These are phyloP conservation scores for Hyperopisus bebe DNA, from an alignment of 2,113 vertebrate species.

Conservation along the genomic window DNA sequence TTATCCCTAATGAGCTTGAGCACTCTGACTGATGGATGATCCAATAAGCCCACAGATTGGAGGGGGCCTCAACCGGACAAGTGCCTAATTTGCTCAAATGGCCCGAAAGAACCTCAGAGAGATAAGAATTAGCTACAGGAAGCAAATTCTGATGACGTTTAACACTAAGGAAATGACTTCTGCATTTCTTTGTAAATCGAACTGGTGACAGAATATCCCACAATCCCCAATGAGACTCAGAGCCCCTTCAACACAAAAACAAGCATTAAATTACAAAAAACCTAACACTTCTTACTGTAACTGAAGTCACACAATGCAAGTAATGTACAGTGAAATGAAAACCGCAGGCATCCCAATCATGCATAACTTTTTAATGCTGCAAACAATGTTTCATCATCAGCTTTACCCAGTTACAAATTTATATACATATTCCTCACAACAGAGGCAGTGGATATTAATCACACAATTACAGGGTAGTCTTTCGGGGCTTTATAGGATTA, in stretches of 20 bases:
- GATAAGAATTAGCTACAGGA: slow-evolving; percentile 9
- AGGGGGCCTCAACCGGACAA: not conserved
- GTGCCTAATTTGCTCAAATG: slow-evolving; percentile 1
- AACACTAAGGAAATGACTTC: not conserved
- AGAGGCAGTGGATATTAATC: not conserved
- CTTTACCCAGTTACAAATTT: not conserved
- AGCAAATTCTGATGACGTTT: not conserved
- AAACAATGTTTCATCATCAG: not conserved
- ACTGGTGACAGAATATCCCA: not conserved
- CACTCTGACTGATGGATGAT: not conserved
- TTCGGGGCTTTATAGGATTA: not conserved
- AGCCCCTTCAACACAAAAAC: not conserved
- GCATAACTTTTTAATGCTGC: not conserved
- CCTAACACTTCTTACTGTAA: not conserved
- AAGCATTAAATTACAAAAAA: not conserved
- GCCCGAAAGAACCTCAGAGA: not conserved
- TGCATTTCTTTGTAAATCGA: not conserved
- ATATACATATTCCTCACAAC: not conserved
- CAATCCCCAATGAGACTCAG: not conserved
- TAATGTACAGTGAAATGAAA: not conserved
- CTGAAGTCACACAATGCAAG: not conserved
- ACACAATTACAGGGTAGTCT: not conserved
- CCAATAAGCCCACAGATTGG: not conserved
- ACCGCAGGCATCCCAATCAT: not conserved
- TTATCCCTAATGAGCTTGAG: not conserved